Evolutionary conservation across 2,888 invertebrate genomes (phyloP).

Genomic region (Timandra comae): DNA sequence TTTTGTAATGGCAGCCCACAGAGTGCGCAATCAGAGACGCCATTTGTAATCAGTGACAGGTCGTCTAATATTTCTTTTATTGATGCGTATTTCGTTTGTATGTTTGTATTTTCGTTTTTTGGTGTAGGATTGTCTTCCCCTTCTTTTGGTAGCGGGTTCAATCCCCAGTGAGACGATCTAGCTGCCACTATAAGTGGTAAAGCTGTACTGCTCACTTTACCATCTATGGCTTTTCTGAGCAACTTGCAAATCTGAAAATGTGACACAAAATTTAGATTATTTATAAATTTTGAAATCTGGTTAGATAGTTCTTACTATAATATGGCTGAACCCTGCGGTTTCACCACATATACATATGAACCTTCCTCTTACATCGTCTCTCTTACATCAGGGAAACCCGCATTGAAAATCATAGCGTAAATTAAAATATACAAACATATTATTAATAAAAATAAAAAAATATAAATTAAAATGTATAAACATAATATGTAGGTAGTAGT

Average conservation of each 20-base stretch:
- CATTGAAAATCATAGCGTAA: no score
- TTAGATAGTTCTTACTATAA: no score
- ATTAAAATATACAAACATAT: no score
- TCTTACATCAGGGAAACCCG: no score
- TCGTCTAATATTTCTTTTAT: conserved; percentile 40
- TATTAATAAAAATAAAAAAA: no score
- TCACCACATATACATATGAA: no score
- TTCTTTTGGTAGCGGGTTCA: conserved; percentile 30
- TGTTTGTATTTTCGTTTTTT: conserved; percentile 14
- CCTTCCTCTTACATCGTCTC: no score
- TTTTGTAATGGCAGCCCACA: conserved; percentile 79
- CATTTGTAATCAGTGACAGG: conserved; percentile 34
- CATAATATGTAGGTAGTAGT: no score
- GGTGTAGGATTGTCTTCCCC: conserved; percentile 17
- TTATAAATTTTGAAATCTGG: no score
- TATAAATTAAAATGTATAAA: no score
- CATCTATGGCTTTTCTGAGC: conserved; percentile 43
- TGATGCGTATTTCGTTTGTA: conserved; percentile 20
- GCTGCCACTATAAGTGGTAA: conserved; percentile 60
- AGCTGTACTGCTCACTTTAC: conserved; percentile 53
- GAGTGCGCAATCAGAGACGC: conserved; percentile 60
- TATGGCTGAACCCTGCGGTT: no score
- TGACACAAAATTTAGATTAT: no score
- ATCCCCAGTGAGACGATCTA: conserved; percentile 72
- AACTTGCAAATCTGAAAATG: conserved; percentile 56